A percentile compares a stretch with the other conserved stretches of the same genome.
phyloP scores from a whole-genome alignment of 2,797 vertebrate species.

The Rhabdophis nuchalis region DNA sequence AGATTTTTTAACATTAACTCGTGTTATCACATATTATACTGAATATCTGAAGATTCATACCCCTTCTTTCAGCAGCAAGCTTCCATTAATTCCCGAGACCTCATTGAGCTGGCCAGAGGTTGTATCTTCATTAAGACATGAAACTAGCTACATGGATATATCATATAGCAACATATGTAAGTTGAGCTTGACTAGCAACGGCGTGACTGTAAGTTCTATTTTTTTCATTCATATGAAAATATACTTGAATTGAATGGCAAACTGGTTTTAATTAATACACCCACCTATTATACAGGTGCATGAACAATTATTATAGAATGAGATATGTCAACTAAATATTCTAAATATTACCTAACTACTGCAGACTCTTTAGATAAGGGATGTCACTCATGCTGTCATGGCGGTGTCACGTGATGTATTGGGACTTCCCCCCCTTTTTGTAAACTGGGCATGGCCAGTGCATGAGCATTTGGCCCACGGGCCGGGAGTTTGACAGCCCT shows the following conservation, averaged over 20 bases:
- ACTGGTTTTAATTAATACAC: not conserved
- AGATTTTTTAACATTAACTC: not conserved
- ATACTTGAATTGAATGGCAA: not conserved
- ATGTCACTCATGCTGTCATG: no score
- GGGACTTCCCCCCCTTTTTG: no score
- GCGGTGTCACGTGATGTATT: no score
- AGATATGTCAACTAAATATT: not conserved
- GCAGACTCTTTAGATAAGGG: not conserved
- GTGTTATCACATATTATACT: not conserved
- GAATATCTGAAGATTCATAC: not conserved
- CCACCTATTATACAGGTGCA: not conserved
- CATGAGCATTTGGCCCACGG: accelerated
- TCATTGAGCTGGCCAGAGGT: not conserved
- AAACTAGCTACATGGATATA: not conserved
- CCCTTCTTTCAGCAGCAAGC: not conserved
- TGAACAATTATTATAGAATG: not conserved
- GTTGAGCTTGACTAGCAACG: not conserved
- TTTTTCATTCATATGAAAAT: not conserved
- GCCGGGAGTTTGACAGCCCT: no score
- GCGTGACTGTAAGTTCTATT: not conserved
- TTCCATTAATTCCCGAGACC: not conserved
- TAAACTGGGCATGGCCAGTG: no score
- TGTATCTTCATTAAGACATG: not conserved
- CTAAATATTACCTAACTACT: not conserved
- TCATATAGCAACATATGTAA: not conserved